These are phyloP conservation scores for Acanthoscelides obtectus DNA, from an alignment of 2,888 invertebrate species.

Conservation along the genomic window DNA sequence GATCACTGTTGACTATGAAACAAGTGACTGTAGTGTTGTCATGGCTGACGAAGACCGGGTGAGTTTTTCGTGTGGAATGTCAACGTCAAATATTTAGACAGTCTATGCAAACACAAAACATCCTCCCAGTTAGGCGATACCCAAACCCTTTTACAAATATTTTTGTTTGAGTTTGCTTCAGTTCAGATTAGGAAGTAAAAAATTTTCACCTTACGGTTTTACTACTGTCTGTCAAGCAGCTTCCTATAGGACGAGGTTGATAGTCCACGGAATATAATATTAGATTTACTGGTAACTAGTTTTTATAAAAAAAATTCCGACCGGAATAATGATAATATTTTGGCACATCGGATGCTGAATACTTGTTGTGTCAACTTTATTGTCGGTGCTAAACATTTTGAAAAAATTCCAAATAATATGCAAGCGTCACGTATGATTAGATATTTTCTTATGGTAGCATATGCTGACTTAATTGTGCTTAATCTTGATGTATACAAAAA, in stretches of 20 bases:
- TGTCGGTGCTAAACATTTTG: neutral
- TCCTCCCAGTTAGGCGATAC: neutral
- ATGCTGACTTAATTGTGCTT: neutral
- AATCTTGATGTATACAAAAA: neutral
- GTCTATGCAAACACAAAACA: neutral
- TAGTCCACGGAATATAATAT: no score
- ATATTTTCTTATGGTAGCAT: neutral
- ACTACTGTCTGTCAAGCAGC: no score
- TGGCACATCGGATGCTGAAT: no score
- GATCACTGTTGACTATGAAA: slow-evolving; percentile 30
- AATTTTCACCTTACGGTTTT: no score
- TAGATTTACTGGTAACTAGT: no score
- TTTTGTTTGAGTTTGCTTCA: neutral
- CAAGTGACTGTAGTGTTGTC: slow-evolving; percentile 10
- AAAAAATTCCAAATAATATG: neutral
- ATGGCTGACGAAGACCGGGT: neutral
- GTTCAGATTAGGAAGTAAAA: neutral
- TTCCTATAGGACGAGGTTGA: no score
- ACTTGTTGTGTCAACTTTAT: no score
- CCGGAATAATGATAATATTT: no score
- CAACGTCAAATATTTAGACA: neutral
- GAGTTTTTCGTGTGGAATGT: neutral
- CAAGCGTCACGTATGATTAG: neutral
- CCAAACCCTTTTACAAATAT: neutral
- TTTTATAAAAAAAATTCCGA: no score